phyloP scores from a whole-genome alignment of 2,888 invertebrate species.

The Athrips mouffetella region DNA sequence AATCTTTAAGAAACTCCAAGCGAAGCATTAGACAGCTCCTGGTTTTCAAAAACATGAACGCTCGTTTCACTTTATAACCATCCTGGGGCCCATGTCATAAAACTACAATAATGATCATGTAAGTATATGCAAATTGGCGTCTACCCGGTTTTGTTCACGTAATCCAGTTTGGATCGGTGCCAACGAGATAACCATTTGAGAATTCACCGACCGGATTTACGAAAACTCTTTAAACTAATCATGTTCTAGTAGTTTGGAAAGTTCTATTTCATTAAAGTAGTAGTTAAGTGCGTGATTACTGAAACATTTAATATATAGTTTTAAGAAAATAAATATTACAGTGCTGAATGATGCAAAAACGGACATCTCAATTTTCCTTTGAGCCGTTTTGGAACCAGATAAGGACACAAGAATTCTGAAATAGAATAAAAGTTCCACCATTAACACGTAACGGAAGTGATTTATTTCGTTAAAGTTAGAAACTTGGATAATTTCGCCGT shows the following conservation, averaged over 20 bases:
- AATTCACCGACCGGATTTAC: conserved; percentile 2
- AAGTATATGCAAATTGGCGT: conserved; percentile 1
- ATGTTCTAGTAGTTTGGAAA: not conserved
- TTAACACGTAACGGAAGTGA: not conserved
- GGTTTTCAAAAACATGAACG: no score
- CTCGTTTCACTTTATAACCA: no score
- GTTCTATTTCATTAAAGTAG: no score
- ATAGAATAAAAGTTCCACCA: not conserved
- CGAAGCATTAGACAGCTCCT: no score
- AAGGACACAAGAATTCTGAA: not conserved
- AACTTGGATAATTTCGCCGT: conserved; percentile 3
- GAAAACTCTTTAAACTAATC: not conserved
- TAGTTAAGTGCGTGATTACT: no score
- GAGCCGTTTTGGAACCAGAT: not conserved
- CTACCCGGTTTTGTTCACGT: not conserved
- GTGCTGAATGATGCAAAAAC: no score
- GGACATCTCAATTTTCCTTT: no score
- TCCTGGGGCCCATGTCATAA: no score
- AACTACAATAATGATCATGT: no score
- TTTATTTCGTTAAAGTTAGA: not conserved
- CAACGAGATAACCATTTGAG: conserved; percentile 8
- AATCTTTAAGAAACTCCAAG: no score
- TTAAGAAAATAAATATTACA: no score
- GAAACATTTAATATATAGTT: no score
- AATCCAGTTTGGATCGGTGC: conserved; percentile 14